Percentiles rank a stretch among this genome's conserved stretches.
phyloP scores from a whole-genome alignment of 2,888 invertebrate genomes.

The Heliconius cydno region DNA sequence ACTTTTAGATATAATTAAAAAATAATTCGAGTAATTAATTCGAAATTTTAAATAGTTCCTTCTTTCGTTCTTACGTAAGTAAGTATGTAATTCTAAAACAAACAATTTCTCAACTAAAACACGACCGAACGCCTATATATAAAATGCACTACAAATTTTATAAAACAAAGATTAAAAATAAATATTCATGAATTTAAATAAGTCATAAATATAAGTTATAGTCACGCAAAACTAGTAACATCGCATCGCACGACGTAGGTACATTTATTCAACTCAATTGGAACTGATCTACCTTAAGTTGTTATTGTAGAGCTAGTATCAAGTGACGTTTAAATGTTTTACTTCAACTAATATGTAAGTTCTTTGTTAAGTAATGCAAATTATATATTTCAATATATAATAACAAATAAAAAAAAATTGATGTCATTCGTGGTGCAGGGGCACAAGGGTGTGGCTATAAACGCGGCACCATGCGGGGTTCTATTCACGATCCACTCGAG shows the following conservation, averaged over 20 bases:
- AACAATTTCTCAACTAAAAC: too few relatives aligned
- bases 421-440: too few relatives aligned
- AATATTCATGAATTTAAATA: neutral
- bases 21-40: too few relatives aligned
- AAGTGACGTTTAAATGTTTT: slow-evolving; percentile 10
- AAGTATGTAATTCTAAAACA: neutral
- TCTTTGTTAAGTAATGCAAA: too few relatives aligned
- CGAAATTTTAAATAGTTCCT: neutral
- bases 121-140: too few relatives aligned
- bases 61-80: neutral
- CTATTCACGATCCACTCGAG: too few relatives aligned
- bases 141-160: too few relatives aligned
- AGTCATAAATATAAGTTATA: neutral
- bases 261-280: neutral
- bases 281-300: slow-evolving; percentile 31
- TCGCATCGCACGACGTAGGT: neutral
- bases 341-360: neutral
- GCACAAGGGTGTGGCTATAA: too few relatives aligned
- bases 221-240: neutral
- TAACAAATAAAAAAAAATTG: too few relatives aligned
- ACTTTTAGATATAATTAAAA: too few relatives aligned
- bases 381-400: too few relatives aligned
- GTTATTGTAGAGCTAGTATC: neutral
- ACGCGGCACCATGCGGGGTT: too few relatives aligned
- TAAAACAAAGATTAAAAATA: neutral